Conservation (phyloP, 2,113 vertebrate species). For the Myrmecophaga tridactyla region DNA sequence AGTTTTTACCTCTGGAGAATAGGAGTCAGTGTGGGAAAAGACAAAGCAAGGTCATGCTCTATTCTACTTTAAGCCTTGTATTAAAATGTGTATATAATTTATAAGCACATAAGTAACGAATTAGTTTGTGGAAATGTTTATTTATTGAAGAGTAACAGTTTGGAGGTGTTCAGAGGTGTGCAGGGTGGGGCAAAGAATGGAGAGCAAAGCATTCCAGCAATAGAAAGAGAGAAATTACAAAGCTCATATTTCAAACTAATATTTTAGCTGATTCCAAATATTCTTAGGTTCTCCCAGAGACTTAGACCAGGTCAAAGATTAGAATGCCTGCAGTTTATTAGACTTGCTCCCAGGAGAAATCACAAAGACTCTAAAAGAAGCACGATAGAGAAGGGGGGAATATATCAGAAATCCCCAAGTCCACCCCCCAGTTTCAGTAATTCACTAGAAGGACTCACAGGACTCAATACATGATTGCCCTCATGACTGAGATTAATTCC, state of each 20-base stretch:
- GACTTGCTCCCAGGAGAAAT: not conserved
- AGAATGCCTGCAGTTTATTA: not conserved
- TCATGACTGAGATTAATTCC: not conserved
- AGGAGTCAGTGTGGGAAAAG: not conserved
- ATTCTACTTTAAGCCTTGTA: not conserved
- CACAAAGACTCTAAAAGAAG: not conserved
- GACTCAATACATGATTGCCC: not conserved
- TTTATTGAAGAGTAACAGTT: not conserved
- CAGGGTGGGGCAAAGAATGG: not conserved
- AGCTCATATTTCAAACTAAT: not conserved
- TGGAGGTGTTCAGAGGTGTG: not conserved
- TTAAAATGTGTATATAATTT: not conserved
- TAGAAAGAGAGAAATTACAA: not conserved
- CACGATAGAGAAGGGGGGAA: not conserved
- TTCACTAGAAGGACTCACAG: not conserved
- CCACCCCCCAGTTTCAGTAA: not conserved
- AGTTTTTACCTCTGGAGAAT: not conserved
- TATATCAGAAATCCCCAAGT: not conserved
- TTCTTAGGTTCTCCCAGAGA: too few species aligned
- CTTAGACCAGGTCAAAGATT: too few species aligned
- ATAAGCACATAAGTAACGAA: not conserved
- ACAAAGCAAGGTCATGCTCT: not conserved
- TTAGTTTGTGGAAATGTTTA: not conserved
- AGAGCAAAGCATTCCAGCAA: not conserved
- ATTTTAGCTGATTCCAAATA: not conserved